Evolutionary conservation across 2,888 invertebrate species (phyloP).

Genomic region (Parnassius glacialis): DNA sequence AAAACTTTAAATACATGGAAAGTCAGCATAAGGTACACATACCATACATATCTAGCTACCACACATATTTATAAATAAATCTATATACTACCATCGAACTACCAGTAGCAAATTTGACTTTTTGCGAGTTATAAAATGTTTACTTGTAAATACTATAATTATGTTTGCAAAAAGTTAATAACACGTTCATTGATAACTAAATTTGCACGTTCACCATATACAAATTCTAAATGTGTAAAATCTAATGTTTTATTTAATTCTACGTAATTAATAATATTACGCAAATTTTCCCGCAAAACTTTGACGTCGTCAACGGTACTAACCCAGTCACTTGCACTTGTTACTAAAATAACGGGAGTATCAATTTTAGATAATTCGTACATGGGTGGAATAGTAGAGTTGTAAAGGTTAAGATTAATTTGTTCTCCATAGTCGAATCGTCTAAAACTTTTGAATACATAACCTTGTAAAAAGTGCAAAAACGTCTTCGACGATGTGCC

Average conservation of each 20-base stretch:
- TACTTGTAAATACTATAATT: neutral
- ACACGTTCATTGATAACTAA: conserved; percentile 54
- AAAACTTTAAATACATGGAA: no score
- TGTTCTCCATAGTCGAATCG: conserved; percentile 55
- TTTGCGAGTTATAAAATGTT: no score
- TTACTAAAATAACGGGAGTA: conserved; percentile 53
- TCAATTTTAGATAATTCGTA: conserved; percentile 54
- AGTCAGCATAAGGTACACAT: no score
- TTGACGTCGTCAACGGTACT: conserved; percentile 52
- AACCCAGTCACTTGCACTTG: conserved; percentile 64
- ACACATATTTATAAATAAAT: no score
- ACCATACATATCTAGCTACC: no score
- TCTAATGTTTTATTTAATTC: conserved; percentile 51
- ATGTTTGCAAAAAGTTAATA: conserved; percentile 41
- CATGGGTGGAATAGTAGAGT: conserved; percentile 47
- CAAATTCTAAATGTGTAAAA: conserved; percentile 66
- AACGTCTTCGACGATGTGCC: conserved; percentile 60
- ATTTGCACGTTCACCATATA: conserved; percentile 59
- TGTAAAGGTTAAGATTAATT: conserved; percentile 48
- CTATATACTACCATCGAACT: no score
- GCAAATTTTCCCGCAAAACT: conserved; percentile 45
- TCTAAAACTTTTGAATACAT: conserved; percentile 54
- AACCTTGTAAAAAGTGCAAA: conserved; percentile 62
- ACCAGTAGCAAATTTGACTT: no score
- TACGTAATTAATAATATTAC: conserved; percentile 47